These are phyloP conservation scores for Globodera ellingtonae DNA, from an alignment of 1,140 invertebrate genomes.

Conservation along the genomic window DNA sequence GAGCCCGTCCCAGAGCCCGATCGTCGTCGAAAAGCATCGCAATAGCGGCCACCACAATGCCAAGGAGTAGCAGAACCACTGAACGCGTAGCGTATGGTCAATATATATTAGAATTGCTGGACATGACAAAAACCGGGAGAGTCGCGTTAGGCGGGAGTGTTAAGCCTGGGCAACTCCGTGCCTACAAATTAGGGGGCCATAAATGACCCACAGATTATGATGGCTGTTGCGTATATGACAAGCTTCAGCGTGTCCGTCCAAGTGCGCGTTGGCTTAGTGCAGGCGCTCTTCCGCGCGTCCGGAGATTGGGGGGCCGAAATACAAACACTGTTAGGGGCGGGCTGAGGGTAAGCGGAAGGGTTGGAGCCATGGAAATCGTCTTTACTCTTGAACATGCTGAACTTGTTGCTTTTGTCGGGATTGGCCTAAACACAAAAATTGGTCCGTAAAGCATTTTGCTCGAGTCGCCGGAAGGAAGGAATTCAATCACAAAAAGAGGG, in stretches of 20 bases:
- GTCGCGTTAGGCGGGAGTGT: no score
- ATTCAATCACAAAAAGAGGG: no score
- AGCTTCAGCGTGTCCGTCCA: not conserved
- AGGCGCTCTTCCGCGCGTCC: no score
- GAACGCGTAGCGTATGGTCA: not conserved
- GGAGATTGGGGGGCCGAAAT: not conserved
- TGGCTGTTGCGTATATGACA: not conserved
- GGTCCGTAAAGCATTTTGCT: no score
- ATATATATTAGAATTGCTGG: no score
- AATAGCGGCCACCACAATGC: not conserved
- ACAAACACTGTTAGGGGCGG: not conserved
- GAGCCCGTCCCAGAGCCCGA: not conserved
- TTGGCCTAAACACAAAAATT: no score
- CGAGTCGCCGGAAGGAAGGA: no score
- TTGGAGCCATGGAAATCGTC: not conserved
- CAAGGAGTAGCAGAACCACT: not conserved
- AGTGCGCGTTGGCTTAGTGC: not conserved
- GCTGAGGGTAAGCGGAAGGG: no score
- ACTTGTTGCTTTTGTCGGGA: no score
- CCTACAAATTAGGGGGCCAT: no score
- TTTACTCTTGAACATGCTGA: not conserved
- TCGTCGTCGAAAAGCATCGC: constrained; percentile 5
- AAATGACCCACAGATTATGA: not conserved
- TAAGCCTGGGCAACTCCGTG: no score
- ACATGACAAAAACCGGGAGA: no score